Base-by-base conservation (phyloP, 2,888 invertebrate genomes). In the Lithodes maja region DNA sequence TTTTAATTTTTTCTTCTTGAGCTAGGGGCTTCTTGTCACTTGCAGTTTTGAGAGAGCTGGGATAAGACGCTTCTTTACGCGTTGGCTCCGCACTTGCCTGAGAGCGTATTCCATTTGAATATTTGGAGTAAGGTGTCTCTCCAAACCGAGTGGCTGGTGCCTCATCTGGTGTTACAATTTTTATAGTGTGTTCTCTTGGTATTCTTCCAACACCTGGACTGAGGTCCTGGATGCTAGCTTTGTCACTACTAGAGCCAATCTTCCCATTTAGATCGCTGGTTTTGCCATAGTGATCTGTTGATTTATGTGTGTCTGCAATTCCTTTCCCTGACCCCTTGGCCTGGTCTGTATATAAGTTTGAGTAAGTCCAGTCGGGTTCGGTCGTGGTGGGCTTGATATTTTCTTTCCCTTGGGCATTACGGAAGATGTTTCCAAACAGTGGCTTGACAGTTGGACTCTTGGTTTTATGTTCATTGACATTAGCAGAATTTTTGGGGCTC, bases 311-410 rank as follows among this genome's bases (percentile, higher is more conserved):
- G 17, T 75, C 3, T 49, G n/a, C 9, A 55, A 17, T n/a, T 81
- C 3, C 12, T 61, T 53, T 33, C 80, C 53, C 7, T n/a, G 52
- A 1, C 53, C 52, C 61, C 61, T 61, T 12, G 7, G 5, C 12
- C 12, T 61, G 61, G 61, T 5, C 61, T 7, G 12, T 3, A n/a
- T 83, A 87, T 9, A 61, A 2, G 15, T 69, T 78, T 3, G 89
- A 89, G 52, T 89, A 89, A 3, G 50, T 82, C 89, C 89, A 89
- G 1, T 3, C n/a, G 1, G 69, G 7, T 7, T 69, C 77, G 33
- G 61, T 77, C 49, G 68, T 82, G 1, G 82, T 12, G n/a, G 89
- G 89, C 78, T 89, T 83, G 17, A 89, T 83, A 69, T 89, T 89
- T 69, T 89, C 89, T n/a, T 89, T 89, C 71, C 17, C 71, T 1